phyloP scores from a whole-genome alignment of 2,113 vertebrate species.

The Dasyurus viverrinus region DNA sequence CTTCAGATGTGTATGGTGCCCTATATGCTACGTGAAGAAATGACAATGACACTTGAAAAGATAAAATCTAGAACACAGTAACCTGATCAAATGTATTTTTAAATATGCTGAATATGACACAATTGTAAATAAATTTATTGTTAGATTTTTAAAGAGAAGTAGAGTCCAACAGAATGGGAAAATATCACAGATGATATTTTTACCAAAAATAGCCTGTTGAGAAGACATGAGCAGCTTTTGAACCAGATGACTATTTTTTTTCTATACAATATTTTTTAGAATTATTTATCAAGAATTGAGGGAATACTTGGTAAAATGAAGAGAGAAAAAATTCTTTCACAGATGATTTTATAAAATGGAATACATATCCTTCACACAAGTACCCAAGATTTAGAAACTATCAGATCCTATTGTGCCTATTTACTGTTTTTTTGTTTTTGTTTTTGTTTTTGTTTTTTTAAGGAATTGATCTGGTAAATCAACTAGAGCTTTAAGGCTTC shows the following conservation, averaged over 20 bases:
- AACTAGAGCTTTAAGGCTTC: neutral
- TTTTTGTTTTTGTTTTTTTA: neutral
- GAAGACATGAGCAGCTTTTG: neutral
- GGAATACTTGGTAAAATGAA: neutral
- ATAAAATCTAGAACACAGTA: too few relatives aligned
- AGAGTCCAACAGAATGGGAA: neutral
- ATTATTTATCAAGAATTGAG: neutral
- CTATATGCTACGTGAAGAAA: neutral
- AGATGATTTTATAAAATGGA: neutral
- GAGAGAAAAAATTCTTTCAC: neutral
- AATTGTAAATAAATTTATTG: neutral
- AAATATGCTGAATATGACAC: neutral
- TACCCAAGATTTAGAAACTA: neutral
- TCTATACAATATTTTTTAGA: neutral
- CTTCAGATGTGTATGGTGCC: neutral
- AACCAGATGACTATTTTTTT: neutral
- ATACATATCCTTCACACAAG: neutral
- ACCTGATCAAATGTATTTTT: neutral
- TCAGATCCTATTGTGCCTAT: neutral
- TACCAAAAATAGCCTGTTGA: neutral
- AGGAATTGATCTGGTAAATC: neutral
- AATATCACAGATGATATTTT: neutral
- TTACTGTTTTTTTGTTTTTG: neutral
- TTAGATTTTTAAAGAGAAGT: neutral
- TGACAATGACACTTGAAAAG: too few relatives aligned